Evolutionary conservation across 2,113 vertebrate species (phyloP).

Genomic region (Campylomormyrus numenius): DNA sequence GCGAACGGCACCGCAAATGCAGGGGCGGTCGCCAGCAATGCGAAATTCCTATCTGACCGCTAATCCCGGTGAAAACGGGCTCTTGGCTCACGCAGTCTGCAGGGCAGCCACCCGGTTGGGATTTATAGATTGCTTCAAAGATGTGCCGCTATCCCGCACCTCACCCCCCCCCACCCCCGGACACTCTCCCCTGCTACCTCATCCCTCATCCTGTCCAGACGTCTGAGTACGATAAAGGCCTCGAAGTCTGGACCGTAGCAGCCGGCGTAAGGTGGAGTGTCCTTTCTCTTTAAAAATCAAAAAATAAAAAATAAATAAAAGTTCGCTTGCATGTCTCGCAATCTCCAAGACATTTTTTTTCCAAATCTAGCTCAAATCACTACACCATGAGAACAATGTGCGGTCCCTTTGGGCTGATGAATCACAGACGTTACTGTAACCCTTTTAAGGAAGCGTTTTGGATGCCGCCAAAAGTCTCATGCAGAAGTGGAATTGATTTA

Average conservation of each 20-base stretch:
- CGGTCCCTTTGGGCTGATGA: slow-evolving; percentile 40
- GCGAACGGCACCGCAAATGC: neutral
- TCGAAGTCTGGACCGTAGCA: neutral
- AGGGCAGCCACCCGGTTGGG: neutral
- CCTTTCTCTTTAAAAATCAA: slow-evolving; percentile 1
- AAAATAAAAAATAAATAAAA: neutral
- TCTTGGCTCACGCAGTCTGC: neutral
- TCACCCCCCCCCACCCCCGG: neutral
- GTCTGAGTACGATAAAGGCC: neutral
- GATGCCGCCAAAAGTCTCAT: slow-evolving; percentile 39
- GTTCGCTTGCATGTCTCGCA: slow-evolving; percentile 15
- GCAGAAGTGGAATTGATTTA: slow-evolving; percentile 36
- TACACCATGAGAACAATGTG: slow-evolving; percentile 31
- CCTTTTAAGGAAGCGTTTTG: slow-evolving; percentile 55
- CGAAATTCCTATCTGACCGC: neutral
- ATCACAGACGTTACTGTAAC: slow-evolving; percentile 33
- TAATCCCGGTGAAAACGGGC: neutral
- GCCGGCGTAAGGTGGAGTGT: neutral
- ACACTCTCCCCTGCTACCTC: neutral
- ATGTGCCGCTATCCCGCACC: neutral
- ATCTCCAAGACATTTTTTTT: slow-evolving; percentile 39
- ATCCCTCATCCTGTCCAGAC: neutral
- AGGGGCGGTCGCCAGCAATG: neutral
- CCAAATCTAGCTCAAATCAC: slow-evolving; percentile 40
- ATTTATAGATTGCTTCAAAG: neutral